phyloP scores from a whole-genome alignment of 2,113 vertebrate genomes.

The Rhizomys pruinosus region DNA sequence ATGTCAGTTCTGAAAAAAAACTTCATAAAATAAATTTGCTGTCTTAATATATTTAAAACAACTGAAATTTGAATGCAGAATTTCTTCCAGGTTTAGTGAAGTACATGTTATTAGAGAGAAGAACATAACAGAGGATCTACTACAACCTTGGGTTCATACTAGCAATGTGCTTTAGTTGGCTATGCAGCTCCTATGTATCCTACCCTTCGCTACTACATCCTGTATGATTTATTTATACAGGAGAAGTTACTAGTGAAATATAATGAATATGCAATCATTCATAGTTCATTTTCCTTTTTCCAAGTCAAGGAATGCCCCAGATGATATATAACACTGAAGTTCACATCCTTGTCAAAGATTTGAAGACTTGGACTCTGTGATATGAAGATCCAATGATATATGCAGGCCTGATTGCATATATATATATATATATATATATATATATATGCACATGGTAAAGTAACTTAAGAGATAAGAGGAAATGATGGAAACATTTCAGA shows the following conservation, averaged over 20 bases:
- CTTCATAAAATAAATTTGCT: neutral
- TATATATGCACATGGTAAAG: too few species aligned
- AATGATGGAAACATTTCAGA: too few species aligned
- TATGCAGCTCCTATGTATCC: neutral
- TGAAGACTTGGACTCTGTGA: too few species aligned
- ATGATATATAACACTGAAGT: too few species aligned
- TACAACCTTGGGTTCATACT: neutral
- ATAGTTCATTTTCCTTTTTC: too few species aligned
- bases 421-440: too few species aligned
- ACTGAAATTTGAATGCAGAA: neutral
- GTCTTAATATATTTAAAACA: neutral
- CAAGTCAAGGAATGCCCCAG: too few species aligned
- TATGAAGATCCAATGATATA: too few species aligned
- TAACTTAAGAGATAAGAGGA: too few species aligned
- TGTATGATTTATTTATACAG: neutral
- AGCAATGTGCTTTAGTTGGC: neutral
- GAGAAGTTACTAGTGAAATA: neutral
- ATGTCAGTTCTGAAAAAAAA: neutral
- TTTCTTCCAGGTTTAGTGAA: neutral
- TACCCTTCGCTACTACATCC: accelerated
- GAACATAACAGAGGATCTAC: neutral
- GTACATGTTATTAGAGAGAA: neutral
- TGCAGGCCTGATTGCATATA: too few species aligned
- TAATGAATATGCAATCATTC: too few species aligned
- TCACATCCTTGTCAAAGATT: too few species aligned